A percentile compares a stretch with the other conserved stretches of the same genome.
Conservation (phyloP, 2,888 invertebrate species). For the Apocheima hispidaria region DNA sequence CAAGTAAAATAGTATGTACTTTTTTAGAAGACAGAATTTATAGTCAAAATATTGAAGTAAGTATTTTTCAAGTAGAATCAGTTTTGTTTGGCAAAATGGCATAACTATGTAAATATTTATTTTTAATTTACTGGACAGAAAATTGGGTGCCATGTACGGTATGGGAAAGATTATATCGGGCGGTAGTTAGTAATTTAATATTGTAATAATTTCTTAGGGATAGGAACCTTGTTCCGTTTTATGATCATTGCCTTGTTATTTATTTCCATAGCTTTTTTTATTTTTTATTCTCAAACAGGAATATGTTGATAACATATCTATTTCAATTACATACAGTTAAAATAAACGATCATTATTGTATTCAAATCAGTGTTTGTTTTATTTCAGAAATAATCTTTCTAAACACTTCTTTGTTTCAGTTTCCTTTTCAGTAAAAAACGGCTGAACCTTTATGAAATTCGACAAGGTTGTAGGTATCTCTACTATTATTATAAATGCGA, state of each 20-base stretch:
- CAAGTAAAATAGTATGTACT: not conserved
- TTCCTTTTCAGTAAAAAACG: too few relatives aligned
- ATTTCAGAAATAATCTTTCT: too few relatives aligned
- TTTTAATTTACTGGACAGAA: constrained; percentile 18
- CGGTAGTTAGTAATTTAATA: constrained; percentile 4
- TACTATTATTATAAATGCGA: too few relatives aligned
- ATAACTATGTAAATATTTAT: constrained; percentile 34
- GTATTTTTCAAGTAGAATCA: not conserved
- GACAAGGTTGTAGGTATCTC: too few relatives aligned
- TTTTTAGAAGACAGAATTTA: not conserved
- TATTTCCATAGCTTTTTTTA: constrained; percentile 30
- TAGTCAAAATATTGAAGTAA: not conserved
- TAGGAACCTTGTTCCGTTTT: constrained; percentile 15
- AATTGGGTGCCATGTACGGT: constrained; percentile 43
- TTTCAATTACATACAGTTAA: constrained; percentile 48
- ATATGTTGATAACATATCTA: constrained; percentile 46
- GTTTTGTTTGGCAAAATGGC: constrained; percentile 1
- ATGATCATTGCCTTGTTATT: constrained; percentile 25
- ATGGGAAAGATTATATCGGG: constrained; percentile 11
- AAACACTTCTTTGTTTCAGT: too few relatives aligned
- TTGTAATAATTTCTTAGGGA: constrained; percentile 9
- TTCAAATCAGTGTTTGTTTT: constrained; percentile 28
- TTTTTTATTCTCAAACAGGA: constrained; percentile 42
- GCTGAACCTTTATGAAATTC: too few relatives aligned
- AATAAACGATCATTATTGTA: constrained; percentile 43